phyloP scores from a whole-genome alignment of 2,797 vertebrate species.

The Premnoplex brunnescens region DNA sequence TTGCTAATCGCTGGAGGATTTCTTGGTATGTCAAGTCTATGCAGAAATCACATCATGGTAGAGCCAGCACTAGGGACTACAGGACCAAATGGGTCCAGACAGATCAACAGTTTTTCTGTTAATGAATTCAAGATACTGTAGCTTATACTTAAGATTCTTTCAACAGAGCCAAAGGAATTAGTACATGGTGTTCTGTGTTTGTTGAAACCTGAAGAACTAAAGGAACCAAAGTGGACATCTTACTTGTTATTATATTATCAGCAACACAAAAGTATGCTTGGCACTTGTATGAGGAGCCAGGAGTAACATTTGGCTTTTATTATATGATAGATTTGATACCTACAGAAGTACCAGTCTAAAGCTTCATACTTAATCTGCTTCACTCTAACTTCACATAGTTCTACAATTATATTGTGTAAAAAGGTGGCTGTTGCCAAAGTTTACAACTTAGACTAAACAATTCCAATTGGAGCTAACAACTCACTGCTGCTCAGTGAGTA shows the following conservation, averaged over 20 bases:
- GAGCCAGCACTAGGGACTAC: background rate
- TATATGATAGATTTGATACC: background rate
- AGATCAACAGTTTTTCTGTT: background rate
- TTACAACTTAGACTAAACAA: background rate
- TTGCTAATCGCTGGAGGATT: background rate
- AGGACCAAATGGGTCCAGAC: background rate
- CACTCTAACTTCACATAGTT: background rate
- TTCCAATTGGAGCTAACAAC: background rate
- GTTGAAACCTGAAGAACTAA: slow-evolving; percentile 10
- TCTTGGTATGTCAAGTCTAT: background rate
- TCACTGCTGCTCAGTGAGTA: background rate
- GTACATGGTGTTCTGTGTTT: background rate
- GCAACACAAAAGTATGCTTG: background rate
- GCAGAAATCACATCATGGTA: background rate
- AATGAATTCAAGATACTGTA: background rate
- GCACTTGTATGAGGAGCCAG: slow-evolving; percentile 19
- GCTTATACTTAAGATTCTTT: background rate
- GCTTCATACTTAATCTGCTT: background rate
- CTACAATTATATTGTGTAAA: background rate
- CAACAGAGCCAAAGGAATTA: background rate
- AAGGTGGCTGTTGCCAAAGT: background rate
- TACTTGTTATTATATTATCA: slow-evolving; percentile 31
- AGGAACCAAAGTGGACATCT: slow-evolving; percentile 11
- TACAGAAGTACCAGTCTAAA: background rate
- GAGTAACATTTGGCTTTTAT: slow-evolving; percentile 40